Conservation (phyloP, 2,113 vertebrate species). For the Turnix velox region DNA sequence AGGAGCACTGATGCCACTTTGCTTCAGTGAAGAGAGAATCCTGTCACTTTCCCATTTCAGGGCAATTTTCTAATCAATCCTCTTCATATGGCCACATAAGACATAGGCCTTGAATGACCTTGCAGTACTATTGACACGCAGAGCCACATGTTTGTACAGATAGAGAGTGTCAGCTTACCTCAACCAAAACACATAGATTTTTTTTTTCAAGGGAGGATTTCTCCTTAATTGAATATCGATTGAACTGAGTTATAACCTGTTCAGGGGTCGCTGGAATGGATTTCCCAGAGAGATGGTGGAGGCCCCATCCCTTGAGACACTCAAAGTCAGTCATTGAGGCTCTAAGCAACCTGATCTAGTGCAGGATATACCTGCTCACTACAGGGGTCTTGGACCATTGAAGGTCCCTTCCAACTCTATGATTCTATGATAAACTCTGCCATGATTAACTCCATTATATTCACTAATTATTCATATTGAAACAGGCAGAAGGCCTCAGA, state of each 20-base stretch:
- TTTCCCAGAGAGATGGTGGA: too few relatives aligned
- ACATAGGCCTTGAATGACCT: neutral
- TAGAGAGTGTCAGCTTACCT: neutral
- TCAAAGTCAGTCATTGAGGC: too few relatives aligned
- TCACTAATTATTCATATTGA: neutral
- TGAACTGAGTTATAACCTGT: too few relatives aligned
- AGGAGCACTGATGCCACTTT: neutral
- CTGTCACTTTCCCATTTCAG: neutral
- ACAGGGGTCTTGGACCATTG: too few relatives aligned
- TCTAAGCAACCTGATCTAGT: too few relatives aligned
- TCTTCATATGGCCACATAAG: neutral
- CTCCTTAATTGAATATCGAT: too few relatives aligned
- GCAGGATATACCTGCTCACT: too few relatives aligned
- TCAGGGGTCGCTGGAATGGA: too few relatives aligned
- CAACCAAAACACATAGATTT: neutral
- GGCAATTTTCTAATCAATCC: neutral
- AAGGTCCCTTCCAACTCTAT: too few relatives aligned
- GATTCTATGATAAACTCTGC: too few relatives aligned
- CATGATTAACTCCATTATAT: neutral
- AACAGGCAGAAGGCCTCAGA: neutral
- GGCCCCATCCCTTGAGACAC: too few relatives aligned
- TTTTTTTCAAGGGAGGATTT: neutral
- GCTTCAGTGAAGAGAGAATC: neutral
- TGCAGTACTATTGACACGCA: neutral
- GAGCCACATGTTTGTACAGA: neutral